Percentiles rank a stretch among this genome's conserved stretches.
These are phyloP conservation scores for Phallusia fumigata DNA, from an alignment of 23 tunicate species.

Conservation along the genomic window DNA sequence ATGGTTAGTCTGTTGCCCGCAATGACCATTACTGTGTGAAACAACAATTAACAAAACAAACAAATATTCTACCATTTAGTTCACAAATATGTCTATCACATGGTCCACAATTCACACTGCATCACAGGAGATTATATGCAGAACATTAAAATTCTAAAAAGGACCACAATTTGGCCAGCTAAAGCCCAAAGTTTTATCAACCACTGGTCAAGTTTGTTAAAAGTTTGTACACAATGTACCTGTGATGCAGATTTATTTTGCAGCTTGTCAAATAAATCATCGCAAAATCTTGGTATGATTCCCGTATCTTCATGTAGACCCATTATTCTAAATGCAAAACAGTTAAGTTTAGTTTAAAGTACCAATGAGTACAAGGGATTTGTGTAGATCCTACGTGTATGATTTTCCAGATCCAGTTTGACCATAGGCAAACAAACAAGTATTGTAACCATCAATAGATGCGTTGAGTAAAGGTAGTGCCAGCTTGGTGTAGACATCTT, in stretches of 20 bases:
- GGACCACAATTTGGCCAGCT: too few relatives aligned
- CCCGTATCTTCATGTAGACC: constrained; percentile 69
- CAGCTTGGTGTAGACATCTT: constrained; percentile 53
- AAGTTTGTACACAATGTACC: not conserved
- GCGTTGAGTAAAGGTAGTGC: constrained; percentile 68
- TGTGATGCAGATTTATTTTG: not conserved
- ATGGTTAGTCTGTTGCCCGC: too few relatives aligned
- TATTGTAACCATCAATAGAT: constrained; percentile 77
- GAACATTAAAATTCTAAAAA: too few relatives aligned
- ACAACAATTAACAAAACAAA: too few relatives aligned
- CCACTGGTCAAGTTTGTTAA: too few relatives aligned
- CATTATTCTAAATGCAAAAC: constrained; percentile 43
- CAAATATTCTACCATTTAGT: too few relatives aligned
- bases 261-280: constrained; percentile 50
- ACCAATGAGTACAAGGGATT: not conserved
- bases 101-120: too few relatives aligned
- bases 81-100: too few relatives aligned
- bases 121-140: too few relatives aligned
- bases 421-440: constrained; percentile 90
- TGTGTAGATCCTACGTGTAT: constrained; percentile 63
- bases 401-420: constrained; percentile 93
- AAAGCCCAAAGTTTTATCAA: too few relatives aligned
- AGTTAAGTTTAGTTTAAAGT: not conserved
- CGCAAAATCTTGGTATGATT: constrained; percentile 79
- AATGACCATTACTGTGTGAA: too few relatives aligned